Conservation (phyloP, 1,140 invertebrate genomes). For the Trissolcus basalis region DNA sequence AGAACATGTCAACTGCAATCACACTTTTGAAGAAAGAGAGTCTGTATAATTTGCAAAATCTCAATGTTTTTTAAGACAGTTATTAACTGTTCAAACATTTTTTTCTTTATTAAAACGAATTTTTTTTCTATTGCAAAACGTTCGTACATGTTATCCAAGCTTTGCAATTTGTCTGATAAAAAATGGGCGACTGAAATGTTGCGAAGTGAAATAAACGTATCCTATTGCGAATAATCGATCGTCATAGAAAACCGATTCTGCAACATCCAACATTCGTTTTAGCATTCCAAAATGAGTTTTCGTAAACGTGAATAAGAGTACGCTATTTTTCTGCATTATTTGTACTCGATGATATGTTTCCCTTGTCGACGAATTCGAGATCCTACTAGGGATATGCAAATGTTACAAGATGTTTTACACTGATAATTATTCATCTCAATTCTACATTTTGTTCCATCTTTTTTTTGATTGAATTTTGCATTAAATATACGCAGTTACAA, state of each 20-base stretch:
- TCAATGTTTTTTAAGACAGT: no score
- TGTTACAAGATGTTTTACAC: slow-evolving; percentile 28
- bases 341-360: slow-evolving; percentile 58
- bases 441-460: slow-evolving; percentile 6
- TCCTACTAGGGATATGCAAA: slow-evolving; percentile 44
- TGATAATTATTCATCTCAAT: slow-evolving; percentile 6
- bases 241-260: slow-evolving; percentile 1
- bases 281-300: slow-evolving; percentile 5
- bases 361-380: slow-evolving; percentile 49
- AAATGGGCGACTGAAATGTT: no score
- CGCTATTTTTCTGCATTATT: slow-evolving; percentile 34
- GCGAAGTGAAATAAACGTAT: background rate
- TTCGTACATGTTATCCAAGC: background rate
- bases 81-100: no score
- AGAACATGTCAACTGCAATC: slow-evolving; percentile 17
- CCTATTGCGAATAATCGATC: background rate
- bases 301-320: slow-evolving; percentile 31
- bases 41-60: no score
- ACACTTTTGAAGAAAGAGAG: no score
- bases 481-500: background rate
- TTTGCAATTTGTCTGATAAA: no score
- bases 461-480: slow-evolving; percentile 13
- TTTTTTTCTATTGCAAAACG: slow-evolving; percentile 7
- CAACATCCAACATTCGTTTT: slow-evolving; percentile 18
- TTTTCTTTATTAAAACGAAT: no score